Evolutionary conservation across 2,888 invertebrate genomes (phyloP).

Genomic region (Aphodius granarius): DNA sequence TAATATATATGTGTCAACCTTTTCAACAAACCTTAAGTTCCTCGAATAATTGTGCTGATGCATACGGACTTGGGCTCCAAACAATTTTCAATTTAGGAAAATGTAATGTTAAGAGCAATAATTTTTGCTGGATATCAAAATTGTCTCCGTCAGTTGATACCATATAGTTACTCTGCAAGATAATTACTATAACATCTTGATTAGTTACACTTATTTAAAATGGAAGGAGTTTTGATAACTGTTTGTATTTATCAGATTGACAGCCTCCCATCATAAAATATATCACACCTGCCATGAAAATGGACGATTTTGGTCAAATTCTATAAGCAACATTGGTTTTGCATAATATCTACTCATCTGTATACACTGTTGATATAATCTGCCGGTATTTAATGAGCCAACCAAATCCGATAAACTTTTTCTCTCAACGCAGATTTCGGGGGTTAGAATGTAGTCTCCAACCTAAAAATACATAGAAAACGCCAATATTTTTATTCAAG

Average conservation of each 20-base stretch:
- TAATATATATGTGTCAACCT: background rate
- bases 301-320: constrained; percentile 93
- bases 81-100: constrained; percentile 91
- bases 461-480: constrained; percentile 60
- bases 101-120: constrained; percentile 91
- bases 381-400: constrained; percentile 91
- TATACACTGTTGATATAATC: constrained; percentile 92
- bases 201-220: background rate
- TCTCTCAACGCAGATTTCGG: constrained; percentile 95
- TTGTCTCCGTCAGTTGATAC: constrained; percentile 76
- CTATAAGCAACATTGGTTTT: constrained; percentile 89
- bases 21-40: constrained; percentile 75
- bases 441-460: constrained; percentile 96
- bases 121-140: constrained; percentile 80
- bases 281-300: constrained; percentile 78
- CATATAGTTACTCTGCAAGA: constrained; percentile 74
- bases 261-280: background rate
- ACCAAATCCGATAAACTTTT: constrained; percentile 96
- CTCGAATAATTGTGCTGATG: constrained; percentile 93
- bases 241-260: background rate
- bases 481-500: constrained; percentile 22
- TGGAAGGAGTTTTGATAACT: background rate
- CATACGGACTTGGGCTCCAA: constrained; percentile 96
- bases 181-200: constrained; percentile 3
- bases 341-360: constrained; percentile 90